Evolutionary conservation across 2,113 vertebrate genomes (phyloP), one percentile per base, ranked within the genome.

Genomic region (Sigmodon hispidus): DNA sequence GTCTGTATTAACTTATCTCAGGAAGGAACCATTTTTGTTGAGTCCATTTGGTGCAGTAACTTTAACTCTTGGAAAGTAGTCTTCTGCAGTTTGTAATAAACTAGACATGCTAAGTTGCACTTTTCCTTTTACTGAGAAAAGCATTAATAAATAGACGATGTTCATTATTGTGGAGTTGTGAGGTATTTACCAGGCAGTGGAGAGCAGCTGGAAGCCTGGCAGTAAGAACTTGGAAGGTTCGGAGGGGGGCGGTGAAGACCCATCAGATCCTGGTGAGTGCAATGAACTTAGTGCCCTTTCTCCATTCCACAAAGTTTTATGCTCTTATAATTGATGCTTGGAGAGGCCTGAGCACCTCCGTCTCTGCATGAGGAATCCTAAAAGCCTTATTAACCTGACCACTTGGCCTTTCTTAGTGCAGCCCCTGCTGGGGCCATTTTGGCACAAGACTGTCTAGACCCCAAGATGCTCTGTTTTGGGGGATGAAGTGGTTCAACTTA

Each of bases 321-420:
- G 65, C 85, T 94, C 83, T 93, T 76, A 57, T 97, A 97, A 97
- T 97, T 98, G 90, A 97, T 97, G 65, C 79, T 94, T 89, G 67
- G 70, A 96, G 96, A 94, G 88, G 87, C 96, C 90, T 97, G 96
- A 89, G 34, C 57, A 89, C 94, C n/a, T 43, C 91, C 90, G 92
- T 80, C 95, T 83, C 92, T 59, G 93, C 67, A 43, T 97, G 96
- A 94, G 93, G 85, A 95, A 89, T 96, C 94, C 96, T 0, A 9
- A 97, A 97, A 96, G 96, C 94, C 85, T 96, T 94, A 97, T 98
- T 97, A 98, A 94, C 94, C 96, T 88, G 86, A 69, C 61, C 84
- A 96, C 52, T 96, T 83, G 91, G 61, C 61, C 40, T 94, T 97
- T 94, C 72, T 50, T 76, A 96, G 87, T 69, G 26, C 90, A 59